Percentiles rank a stretch among this genome's conserved stretches.
Evolutionary conservation across 2,797 vertebrate genomes (phyloP).

Genomic region (Epinephelus awoara): DNA sequence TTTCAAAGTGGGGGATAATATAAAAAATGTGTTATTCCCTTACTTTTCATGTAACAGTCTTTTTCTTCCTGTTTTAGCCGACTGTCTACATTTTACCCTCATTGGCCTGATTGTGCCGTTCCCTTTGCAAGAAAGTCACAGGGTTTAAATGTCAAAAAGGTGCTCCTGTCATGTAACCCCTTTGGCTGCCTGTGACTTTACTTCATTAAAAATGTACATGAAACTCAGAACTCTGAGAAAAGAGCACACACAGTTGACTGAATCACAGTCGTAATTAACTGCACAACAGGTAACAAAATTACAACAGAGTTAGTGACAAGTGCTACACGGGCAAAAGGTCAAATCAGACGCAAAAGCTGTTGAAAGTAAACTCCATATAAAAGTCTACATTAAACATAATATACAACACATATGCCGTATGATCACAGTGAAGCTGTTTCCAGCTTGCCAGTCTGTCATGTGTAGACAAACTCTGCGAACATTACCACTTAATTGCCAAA

Average conservation of each 20-base stretch:
- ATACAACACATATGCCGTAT: not conserved
- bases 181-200: not conserved
- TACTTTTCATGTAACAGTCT: not conserved
- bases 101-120: not conserved
- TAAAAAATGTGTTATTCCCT: not conserved
- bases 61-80: no score
- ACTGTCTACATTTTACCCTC: not conserved
- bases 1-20: not conserved
- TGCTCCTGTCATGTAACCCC: not conserved
- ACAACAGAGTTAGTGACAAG: not conserved
- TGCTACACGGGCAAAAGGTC: not conserved
- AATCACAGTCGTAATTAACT: conserved; percentile 7
- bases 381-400: no score
- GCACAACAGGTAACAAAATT: not conserved
- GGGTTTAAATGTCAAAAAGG: not conserved
- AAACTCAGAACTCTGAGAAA: not conserved
- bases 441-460: not conserved
- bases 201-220: conserved; percentile 33
- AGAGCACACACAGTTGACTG: not conserved
- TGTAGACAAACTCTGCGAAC: not conserved
- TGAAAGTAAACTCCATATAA: not conserved
- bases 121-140: not conserved
- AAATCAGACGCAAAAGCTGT: not conserved
- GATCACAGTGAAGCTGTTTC: not conserved
- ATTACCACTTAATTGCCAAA: not conserved